Evolutionary conservation across 2,888 invertebrate species (phyloP), one percentile per base, ranked within the genome.

Genomic region (Anthophora plumipes): DNA sequence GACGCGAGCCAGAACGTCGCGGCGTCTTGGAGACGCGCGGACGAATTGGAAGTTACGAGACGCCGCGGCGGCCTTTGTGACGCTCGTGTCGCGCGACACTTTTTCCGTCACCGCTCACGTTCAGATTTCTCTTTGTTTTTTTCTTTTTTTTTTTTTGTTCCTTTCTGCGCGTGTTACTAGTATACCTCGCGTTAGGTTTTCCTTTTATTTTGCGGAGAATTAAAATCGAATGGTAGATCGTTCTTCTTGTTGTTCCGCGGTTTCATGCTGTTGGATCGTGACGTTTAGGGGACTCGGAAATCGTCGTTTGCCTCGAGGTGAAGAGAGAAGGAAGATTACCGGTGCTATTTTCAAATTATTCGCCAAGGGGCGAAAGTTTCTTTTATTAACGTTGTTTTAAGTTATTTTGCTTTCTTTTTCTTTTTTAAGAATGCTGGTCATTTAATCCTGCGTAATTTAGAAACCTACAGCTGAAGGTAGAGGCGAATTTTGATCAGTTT

Each of bases 41-140:
- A 79, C 81, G 79, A 81, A 79, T 85, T 64, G 81, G 60, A 77
- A 81, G 66, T 84, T 86, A 85, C 70, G 84, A 80, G 80, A 50
- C 68, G 50, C 69, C 14, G 46, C 25, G 61, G 54, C 39, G 55
- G 78, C 66, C 77, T 85, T 85, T 79, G 72, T 73, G 67, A 37
- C 31, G 31, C 1, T 31, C 31, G n/a, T 17, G 17, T 37, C 61
- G 11, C 50, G 39, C 54, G n/a, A 20, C 8, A 31, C 76, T 64
- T 50, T 71, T 50, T 54, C 55, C 50, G 52, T 52, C 66, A 54
- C 37, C 55, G 41, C 6, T 61, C 20, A 7, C 5, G 61, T 20
- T 9, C n/a, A 39, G 31, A 31, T 4, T 31, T 31, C 31, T 31
- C 31, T 31, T 22, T 68, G n/a, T n/a, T n/a, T n/a, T n/a, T n/a